Evolutionary conservation across 1,140 invertebrate species (phyloP).

Genomic region (Zaprionus nigranus): DNA sequence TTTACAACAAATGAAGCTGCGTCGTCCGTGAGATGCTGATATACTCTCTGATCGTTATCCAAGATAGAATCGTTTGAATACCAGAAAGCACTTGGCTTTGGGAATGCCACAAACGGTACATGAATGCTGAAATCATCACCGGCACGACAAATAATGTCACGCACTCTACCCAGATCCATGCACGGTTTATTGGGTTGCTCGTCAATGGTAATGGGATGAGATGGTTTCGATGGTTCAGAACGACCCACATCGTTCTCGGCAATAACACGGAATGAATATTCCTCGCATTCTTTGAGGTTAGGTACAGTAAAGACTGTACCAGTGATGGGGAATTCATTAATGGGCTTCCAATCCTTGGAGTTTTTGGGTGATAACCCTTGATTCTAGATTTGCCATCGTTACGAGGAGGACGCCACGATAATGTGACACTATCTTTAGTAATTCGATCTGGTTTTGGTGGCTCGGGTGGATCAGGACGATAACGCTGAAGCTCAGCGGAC

Average conservation of each 20-base stretch:
- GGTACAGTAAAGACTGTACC: slow-evolving; percentile 93
- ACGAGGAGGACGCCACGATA: slow-evolving; percentile 97
- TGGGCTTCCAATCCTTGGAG: slow-evolving; percentile 92
- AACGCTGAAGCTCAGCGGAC: slow-evolving; percentile 94
- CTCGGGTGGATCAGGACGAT: slow-evolving; percentile 96
- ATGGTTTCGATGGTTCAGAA: slow-evolving; percentile 96
- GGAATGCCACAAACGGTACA: slow-evolving; percentile 97
- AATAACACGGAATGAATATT: slow-evolving; percentile 97
- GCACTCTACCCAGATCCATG: slow-evolving; percentile 95
- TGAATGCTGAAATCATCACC: slow-evolving; percentile 99
- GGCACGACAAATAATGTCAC: slow-evolving; percentile 98
- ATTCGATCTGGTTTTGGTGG: slow-evolving; percentile 97
- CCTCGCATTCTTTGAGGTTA: slow-evolving; percentile 95
- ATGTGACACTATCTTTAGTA: slow-evolving; percentile 96
- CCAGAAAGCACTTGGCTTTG: slow-evolving; percentile 97
- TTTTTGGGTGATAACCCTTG: slow-evolving; percentile 96
- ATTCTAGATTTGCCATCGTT: slow-evolving; percentile 98
- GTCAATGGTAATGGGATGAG: slow-evolving; percentile 92
- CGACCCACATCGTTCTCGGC: slow-evolving; percentile 98
- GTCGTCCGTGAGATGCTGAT: slow-evolving; percentile 94
- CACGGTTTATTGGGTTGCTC: slow-evolving; percentile 98
- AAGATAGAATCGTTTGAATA: slow-evolving; percentile 91
- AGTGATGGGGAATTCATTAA: slow-evolving; percentile 91
- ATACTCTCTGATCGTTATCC: slow-evolving; percentile 91
- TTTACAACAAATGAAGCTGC: slow-evolving; percentile 95